Conservation (phyloP, 1,140 invertebrate species). For the Sarcophaga peregrina region DNA sequence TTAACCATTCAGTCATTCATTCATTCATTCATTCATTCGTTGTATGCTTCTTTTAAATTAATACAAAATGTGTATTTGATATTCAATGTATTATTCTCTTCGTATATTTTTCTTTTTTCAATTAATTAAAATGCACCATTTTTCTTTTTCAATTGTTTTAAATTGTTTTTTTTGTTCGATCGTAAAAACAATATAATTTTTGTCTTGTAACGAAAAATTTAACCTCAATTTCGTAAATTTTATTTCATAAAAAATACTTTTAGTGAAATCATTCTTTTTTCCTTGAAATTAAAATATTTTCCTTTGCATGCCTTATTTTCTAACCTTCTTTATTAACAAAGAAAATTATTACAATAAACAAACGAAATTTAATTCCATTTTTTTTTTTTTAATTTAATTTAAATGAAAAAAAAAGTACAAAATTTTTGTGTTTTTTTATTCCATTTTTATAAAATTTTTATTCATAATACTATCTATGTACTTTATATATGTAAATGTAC, state of each 20-base stretch:
- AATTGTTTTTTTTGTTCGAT: neutral
- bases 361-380: neutral
- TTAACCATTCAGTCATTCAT: neutral
- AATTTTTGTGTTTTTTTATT: constrained; percentile 12
- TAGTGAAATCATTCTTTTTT: neutral
- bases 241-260: neutral
- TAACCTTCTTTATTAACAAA: neutral
- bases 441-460: constrained; percentile 3
- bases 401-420: constrained; percentile 17
- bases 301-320: constrained; percentile 28
- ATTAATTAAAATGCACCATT: neutral
- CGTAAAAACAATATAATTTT: neutral
- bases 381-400: constrained; percentile 5
- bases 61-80: no score
- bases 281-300: neutral
- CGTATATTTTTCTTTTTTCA: neutral
- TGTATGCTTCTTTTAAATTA: neutral
- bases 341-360: neutral
- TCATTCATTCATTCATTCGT: neutral
- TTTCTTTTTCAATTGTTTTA: neutral
- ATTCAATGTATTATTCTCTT: no score
- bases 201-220: neutral
- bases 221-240: neutral
- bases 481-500: constrained; percentile 18
- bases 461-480: neutral